These are phyloP conservation scores for Cetoscarus ocellatus DNA, from an alignment of 2,797 vertebrate species.

Conservation along the genomic window DNA sequence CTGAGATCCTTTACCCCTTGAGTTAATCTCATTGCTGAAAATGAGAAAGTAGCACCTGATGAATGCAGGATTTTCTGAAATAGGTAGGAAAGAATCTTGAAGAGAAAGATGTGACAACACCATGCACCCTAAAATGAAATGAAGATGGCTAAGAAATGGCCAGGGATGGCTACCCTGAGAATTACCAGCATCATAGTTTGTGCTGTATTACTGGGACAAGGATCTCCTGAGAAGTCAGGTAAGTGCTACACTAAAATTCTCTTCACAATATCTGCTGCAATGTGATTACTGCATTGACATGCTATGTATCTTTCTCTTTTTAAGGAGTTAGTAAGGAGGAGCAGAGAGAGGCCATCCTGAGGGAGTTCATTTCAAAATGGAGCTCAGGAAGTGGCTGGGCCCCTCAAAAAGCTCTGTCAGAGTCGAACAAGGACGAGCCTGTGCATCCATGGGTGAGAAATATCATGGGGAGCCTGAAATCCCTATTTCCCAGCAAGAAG, in stretches of 20 bases:
- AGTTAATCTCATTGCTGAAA: slow-evolving; percentile 29
- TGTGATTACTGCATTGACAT: too few species aligned
- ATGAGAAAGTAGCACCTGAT: slow-evolving; percentile 13
- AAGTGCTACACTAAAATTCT: slow-evolving; percentile 44
- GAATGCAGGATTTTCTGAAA: slow-evolving; percentile 24
- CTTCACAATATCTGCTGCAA: too few species aligned
- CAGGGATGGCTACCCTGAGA: slow-evolving; percentile 68
- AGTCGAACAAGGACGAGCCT: slow-evolving; percentile 62
- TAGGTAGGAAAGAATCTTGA: slow-evolving; percentile 25
- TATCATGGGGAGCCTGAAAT: slow-evolving; percentile 81
- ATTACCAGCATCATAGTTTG: slow-evolving; percentile 73
- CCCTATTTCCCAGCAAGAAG: slow-evolving; percentile 72
- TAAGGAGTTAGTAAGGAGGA: slow-evolving; percentile 65
- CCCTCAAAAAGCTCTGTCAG: slow-evolving; percentile 50
- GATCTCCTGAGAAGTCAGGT: slow-evolving; percentile 72
- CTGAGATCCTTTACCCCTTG: slow-evolving; percentile 75
- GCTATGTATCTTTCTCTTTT: slow-evolving; percentile 21
- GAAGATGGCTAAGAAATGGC: slow-evolving; percentile 67
- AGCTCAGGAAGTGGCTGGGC: slow-evolving; percentile 72
- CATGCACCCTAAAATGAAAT: slow-evolving; percentile 67
- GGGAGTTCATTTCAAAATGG: slow-evolving; percentile 79
- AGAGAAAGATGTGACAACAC: slow-evolving; percentile 63
- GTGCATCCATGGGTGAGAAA: slow-evolving; percentile 74
- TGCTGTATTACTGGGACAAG: slow-evolving; percentile 71
- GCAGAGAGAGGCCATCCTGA: slow-evolving; percentile 73